Percentiles rank a stretch among this genome's conserved stretches.
Evolutionary conservation across 1,140 invertebrate species (phyloP).

Genomic region (Eumeta japonica): DNA sequence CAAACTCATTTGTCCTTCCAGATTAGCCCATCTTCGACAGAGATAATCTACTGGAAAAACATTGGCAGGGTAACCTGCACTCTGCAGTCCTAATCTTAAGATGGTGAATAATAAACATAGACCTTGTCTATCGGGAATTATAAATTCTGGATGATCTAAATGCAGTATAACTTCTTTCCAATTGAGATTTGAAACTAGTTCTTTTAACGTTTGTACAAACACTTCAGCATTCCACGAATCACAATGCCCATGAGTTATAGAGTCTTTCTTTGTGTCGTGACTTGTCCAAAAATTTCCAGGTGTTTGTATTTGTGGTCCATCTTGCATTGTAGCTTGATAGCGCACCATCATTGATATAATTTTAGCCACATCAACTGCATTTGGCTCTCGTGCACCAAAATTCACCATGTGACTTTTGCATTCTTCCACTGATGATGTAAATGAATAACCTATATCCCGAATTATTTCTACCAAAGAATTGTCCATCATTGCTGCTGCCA

Average conservation of each 20-base stretch:
- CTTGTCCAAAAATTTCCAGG: constrained; percentile 61
- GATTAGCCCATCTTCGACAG: constrained; percentile 89
- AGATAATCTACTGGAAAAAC: constrained; percentile 86
- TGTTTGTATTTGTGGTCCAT: constrained; percentile 66
- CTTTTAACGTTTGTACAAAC: constrained; percentile 87
- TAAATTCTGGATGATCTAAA: constrained; percentile 87
- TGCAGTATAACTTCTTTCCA: constrained; percentile 92
- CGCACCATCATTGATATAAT: constrained; percentile 86
- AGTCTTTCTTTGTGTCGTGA: constrained; percentile 55
- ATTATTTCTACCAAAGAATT: constrained; percentile 79
- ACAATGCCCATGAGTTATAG: constrained; percentile 22
- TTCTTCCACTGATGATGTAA: constrained; percentile 85
- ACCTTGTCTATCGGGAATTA: constrained; percentile 82
- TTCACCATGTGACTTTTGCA: constrained; percentile 80
- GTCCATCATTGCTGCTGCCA: constrained; percentile 65
- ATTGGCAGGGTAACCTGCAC: constrained; percentile 68
- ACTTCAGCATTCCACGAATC: constrained; percentile 89
- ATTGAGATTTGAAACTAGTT: constrained; percentile 79
- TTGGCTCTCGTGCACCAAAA: constrained; percentile 71
- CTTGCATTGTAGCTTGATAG: constrained; percentile 70
- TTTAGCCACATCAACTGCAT: constrained; percentile 77
- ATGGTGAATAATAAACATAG: constrained; percentile 79
- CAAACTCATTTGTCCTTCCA: constrained; percentile 88
- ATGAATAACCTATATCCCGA: constrained; percentile 85
- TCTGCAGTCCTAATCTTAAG: constrained; percentile 75